Base-by-base conservation (phyloP, 2,888 invertebrate species). In the Platynereis dumerilii region DNA sequence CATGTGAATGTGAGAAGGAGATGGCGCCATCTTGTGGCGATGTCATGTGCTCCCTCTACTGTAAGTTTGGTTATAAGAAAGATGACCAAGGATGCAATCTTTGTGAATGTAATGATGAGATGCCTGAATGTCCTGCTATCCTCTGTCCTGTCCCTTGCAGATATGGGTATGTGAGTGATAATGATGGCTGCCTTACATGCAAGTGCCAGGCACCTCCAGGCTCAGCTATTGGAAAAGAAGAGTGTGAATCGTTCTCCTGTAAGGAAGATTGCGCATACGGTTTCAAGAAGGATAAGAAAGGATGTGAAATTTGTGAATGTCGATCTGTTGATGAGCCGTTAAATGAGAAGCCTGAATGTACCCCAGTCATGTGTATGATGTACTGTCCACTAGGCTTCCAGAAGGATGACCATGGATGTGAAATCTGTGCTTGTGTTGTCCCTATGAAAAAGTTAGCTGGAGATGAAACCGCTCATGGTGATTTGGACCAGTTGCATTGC, bases 11-110 rank as follows among this genome's bases (percentile, higher is more conserved):
- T 42, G 27, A 10, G 22, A 57, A 20, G 20, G 17, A 20, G 22
- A 5, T 7, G 17, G 28, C 27, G n/a, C 5, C 7, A 27, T 39
- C 26, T n/a, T 42, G 58, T 24, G 15, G 2, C 17, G 45, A 44
- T 34, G 17, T 64, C 22, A 58, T 24, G 29, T 71, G 71, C 57
- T 20, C 5, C 1, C 65, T 65, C 57, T 65, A 48, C 48, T 71
- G 71, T 39, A 34, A 57, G 24, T 44, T 64, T 56, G 71, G 71
- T 48, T 71, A 64, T 58, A 53, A 58, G 53, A 67, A 58, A 24
- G 67, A 65, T 55, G 53, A 20, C 1, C 28, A 56, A 22, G 69
- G 70, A 3, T 70, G 70, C 48, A 28, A 67, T 20, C 27, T 57
- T 5, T 70, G 70, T 39, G 53, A 57, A 28, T 70, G 70, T 29